Conservation (phyloP, 2,797 vertebrate species). For the Gephyroberyx darwinii region DNA sequence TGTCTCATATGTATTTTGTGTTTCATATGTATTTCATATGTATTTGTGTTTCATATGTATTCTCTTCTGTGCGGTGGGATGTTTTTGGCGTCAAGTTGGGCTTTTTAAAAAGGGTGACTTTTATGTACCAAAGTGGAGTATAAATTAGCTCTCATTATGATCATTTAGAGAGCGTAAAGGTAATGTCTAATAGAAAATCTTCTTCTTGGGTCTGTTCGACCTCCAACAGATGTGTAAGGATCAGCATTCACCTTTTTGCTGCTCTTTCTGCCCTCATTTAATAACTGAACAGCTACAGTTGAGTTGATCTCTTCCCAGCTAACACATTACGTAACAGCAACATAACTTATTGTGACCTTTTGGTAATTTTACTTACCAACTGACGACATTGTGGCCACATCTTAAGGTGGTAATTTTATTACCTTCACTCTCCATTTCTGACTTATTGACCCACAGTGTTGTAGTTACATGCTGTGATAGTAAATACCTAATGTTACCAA, state of each 20-base stretch:
- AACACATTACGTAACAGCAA: too few relatives aligned
- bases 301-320: background rate
- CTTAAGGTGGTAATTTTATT: too few relatives aligned
- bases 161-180: constrained; percentile 47
- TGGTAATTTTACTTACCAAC: too few relatives aligned
- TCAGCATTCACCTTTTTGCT: constrained; percentile 20
- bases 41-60: background rate
- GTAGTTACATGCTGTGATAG: too few relatives aligned
- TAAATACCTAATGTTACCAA: too few relatives aligned
- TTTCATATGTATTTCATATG: constrained; percentile 3
- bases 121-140: background rate
- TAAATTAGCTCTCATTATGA: constrained; percentile 32
- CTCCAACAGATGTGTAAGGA: constrained; percentile 39
- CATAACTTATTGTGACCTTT: too few relatives aligned
- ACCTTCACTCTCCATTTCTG: too few relatives aligned
- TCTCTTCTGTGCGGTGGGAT: background rate
- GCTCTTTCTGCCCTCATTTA: constrained; percentile 1
- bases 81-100: constrained; percentile 6
- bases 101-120: constrained; percentile 25
- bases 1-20: too few relatives aligned
- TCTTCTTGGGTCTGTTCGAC: constrained; percentile 35
- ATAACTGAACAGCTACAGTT: background rate
- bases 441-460: too few relatives aligned
- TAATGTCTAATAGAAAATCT: constrained; percentile 45
- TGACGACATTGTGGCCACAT: too few relatives aligned